Evolutionary conservation across 30 jellyfish, hydroid and myxozoan genomes (phyloP).

Genomic region (Sanderia malayensis): DNA sequence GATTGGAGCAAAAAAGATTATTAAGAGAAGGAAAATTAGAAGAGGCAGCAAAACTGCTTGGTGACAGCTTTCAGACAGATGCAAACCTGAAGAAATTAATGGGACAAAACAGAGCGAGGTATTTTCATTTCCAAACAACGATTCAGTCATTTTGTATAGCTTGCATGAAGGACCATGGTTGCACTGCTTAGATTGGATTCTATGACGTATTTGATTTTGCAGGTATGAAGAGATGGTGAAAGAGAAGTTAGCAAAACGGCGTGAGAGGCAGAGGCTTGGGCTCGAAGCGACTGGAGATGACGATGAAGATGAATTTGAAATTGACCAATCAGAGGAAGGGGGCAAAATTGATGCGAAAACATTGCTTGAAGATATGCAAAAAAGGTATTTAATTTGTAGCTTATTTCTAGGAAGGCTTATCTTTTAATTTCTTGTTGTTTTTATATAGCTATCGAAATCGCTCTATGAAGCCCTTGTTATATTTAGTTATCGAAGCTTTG

Average conservation of each 20-base stretch:
- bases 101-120: slow-evolving; percentile 91
- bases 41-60: slow-evolving; percentile 94
- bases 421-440: too few relatives aligned
- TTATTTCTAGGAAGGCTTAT: too few relatives aligned
- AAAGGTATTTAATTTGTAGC: too few relatives aligned
- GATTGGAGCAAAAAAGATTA: slow-evolving; percentile 78
- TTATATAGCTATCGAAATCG: too few relatives aligned
- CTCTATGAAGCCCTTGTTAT: too few relatives aligned
- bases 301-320: slow-evolving; percentile 53
- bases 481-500: too few relatives aligned
- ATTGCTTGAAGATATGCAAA: slow-evolving; percentile 74
- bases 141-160: too few relatives aligned
- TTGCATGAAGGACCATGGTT: too few relatives aligned
- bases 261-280: slow-evolving; percentile 70
- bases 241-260: slow-evolving; percentile 68
- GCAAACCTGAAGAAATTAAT: slow-evolving; percentile 79
- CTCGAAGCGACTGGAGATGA: slow-evolving; percentile 73
- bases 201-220: neutral
- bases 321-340: slow-evolving; percentile 44
- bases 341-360: slow-evolving; percentile 65
- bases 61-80: slow-evolving; percentile 90
- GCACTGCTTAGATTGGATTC: too few relatives aligned
- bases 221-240: slow-evolving; percentile 84
- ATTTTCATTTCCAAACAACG: too few relatives aligned
- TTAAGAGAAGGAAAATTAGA: slow-evolving; percentile 89